Evolutionary conservation across 2,888 invertebrate species (phyloP), one percentile per base, ranked within the genome.

Genomic region (Nymphalis c-album): DNA sequence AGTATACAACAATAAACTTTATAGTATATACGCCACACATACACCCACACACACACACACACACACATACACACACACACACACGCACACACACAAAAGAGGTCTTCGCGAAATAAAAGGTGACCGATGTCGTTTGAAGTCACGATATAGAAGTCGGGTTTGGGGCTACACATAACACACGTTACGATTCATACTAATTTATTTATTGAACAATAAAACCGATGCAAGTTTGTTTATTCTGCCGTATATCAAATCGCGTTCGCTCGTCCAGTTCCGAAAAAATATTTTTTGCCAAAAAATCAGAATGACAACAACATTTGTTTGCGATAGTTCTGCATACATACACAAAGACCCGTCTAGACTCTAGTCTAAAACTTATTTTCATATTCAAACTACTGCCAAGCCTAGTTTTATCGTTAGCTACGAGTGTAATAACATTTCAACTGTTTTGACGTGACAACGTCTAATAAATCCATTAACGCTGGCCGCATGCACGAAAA

Each of bases 401-500:
- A 46, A 65, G 47, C 46, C 53, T 65, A 46, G 31, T 22, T 60
- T 51, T 60, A 55, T 35, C 47, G 65, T 46, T 47, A 31, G 47
- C 47, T 16, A 20, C 31, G 53, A 65, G 53, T 22, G 47, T 46
- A 60, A 60, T 60, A 53, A 60, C 53, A 60, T 51, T 60, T 51
- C 45, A 60, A 64, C 40, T 60, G 50, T 64, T 64, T 64, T 59
- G n/a, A n/a, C n/a, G n/a, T n/a, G n/a, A n/a, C n/a, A n/a, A n/a
- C n/a, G n/a, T n/a, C n/a, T n/a, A n/a, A n/a, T n/a, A n/a, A n/a
- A n/a, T n/a, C n/a, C n/a, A n/a, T n/a, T n/a, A n/a, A n/a, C n/a
- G n/a, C n/a, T n/a, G n/a, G n/a, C n/a, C n/a, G n/a, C n/a, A n/a
- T n/a, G n/a, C n/a, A n/a, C n/a, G n/a, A n/a, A n/a, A n/a, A n/a